A percentile compares a stretch with the other conserved stretches of the same genome.
These are phyloP conservation scores for Acleris laterana DNA, from an alignment of 2,888 invertebrate genomes.

Conservation along the genomic window DNA sequence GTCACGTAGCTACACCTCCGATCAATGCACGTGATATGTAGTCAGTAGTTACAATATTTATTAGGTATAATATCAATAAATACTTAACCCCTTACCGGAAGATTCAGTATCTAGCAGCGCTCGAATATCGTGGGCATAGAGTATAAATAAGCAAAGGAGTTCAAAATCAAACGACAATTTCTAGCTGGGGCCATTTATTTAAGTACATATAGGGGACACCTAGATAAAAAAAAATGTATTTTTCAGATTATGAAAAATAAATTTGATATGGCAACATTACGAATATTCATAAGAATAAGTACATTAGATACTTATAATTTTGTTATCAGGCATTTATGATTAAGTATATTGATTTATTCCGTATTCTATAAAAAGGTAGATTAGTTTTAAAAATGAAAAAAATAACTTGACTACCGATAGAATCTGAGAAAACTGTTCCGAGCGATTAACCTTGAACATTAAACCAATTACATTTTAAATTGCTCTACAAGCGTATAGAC, in stretches of 20 bases:
- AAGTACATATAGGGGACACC: slow-evolving; percentile 72
- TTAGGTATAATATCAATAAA: too few species aligned
- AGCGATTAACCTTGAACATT: slow-evolving; percentile 47
- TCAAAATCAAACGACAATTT: slow-evolving; percentile 50
- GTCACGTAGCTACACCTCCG: too few species aligned
- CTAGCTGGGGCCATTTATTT: slow-evolving; percentile 76
- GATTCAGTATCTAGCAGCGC: too few species aligned
- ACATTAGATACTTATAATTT: slow-evolving; percentile 51
- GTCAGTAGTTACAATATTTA: too few species aligned
- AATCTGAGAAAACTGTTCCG: slow-evolving; percentile 54
- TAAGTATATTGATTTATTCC: slow-evolving; percentile 32
- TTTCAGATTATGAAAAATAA: slow-evolving; percentile 77
- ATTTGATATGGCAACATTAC: slow-evolving; percentile 78
- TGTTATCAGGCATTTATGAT: slow-evolving; percentile 54
- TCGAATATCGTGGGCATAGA: too few species aligned
- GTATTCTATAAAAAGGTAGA: slow-evolving; percentile 43
- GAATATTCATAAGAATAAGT: slow-evolving; percentile 45
- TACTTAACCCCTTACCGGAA: not conserved
- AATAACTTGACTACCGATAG: slow-evolving; percentile 48
- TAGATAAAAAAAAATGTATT: slow-evolving; percentile 77
- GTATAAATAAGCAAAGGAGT: not conserved
- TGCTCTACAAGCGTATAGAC: slow-evolving; percentile 19
- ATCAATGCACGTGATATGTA: too few species aligned
- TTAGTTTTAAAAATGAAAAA: slow-evolving; percentile 56
- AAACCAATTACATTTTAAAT: slow-evolving; percentile 32